Evolutionary conservation across 1,140 invertebrate genomes (phyloP), one percentile per base, ranked within the genome.

Genomic region (Dysdera silvatica): DNA sequence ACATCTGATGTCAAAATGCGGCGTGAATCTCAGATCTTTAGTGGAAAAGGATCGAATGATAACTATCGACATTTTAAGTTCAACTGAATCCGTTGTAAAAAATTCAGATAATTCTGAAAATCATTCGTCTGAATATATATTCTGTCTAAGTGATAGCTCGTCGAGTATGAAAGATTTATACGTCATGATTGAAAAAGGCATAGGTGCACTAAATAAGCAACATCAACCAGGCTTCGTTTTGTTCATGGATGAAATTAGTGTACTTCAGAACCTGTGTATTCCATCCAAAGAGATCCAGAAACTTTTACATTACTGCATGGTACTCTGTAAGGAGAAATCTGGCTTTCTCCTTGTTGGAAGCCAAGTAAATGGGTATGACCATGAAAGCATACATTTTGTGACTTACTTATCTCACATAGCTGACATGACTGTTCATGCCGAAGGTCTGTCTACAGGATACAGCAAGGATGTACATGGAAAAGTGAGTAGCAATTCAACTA

Each of bases 381-480:
- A 5, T 41, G 58, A 61, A 23, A 61, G 32, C 32, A 8, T 12
- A 12, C 32, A 31, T 31, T 4, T 52, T 12, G 20, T 31, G 4
- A 52, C 20, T 7, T 61, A 41, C 33, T 20, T 61, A 16, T 24
- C 2, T 23, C 33, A 61, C 24, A 10, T 61, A 14, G 18, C 45
- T 31, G 58, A 61, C 12, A 43, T 61, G 4, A 26, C 31, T 6
- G 28, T 61, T 29, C 48, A 61, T 7, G 23, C 53, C 7, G 48
- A 61, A 31, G 37, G 58, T 20, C 32, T 61, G 18, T 41, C 23
- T 24, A 61, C 58, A 18, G 58, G 58, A 2, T 61, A 41, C 23
- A 61, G 58, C 20, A 51, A 61, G 43, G 47, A 61, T 24, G 35
- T 47, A 14, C 20, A 61, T 49, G 58, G 58, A 51, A 61, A 61